Evolutionary conservation across 2,888 invertebrate species (phyloP), one percentile per base, ranked within the genome.

Genomic region (Tipula confusa): DNA sequence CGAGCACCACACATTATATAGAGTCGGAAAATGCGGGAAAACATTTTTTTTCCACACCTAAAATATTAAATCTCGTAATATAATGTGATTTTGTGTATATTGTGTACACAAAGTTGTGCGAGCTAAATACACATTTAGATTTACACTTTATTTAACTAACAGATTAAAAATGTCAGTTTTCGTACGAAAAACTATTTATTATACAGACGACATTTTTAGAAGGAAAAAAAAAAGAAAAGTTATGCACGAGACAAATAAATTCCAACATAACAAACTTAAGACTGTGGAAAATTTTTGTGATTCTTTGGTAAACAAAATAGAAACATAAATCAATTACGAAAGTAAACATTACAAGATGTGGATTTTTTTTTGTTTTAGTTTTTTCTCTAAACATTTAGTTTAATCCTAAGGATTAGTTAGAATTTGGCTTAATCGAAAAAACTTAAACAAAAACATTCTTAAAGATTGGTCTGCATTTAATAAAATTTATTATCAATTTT

Each of bases 301-400:
- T 24, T 64, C 64, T 2, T 24, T 9, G 64, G 24, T 64, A 64
- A 64, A 64, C 64, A 64, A 64, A 64, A 64, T 64, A 64, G 24
- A 64, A 64, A 64, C 64, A 64, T 64, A 64, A 64, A 64, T 64
- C 64, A 64, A 64, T 64, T 64, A 64, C 24, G 64, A 24, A 64
- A 64, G 64, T 24, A 24, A 64, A 24, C 64, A 64, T 64, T 24
- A 64, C 64, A 64, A 64, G 9, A 64, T 24, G n/a, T n/a, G n/a
- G 33, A 3, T 33, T 1, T 33, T 33, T 33, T 11, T 33, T 33
- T 33, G 6, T 43, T 43, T 33, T 33, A 4, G 33, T 24, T 64
- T 64, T 64, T 64, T 64, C 11, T 24, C 4, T 64, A 64, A 5
- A 24, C 24, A 64, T 64, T 18, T 24, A 13, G 64, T 9, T 24